Conservation (phyloP, 2,113 vertebrate species). For the Chroicocephalus ridibundus region DNA sequence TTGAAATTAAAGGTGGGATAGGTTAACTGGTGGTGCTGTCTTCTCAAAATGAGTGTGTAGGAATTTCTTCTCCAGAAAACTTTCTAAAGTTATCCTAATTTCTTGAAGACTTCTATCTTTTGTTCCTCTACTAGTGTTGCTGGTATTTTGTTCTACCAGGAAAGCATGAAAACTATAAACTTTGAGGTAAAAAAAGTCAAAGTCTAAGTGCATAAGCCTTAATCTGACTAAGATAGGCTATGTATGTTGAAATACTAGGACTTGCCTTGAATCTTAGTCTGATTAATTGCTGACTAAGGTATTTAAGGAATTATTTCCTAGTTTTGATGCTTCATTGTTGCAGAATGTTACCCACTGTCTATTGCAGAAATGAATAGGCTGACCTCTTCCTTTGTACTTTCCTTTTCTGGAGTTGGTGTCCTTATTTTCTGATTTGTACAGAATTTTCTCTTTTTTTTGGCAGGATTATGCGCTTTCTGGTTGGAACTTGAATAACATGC, state of each 20-base stretch:
- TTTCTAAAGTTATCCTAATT: not conserved
- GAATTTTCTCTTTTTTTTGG: not conserved
- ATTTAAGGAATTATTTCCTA: not conserved
- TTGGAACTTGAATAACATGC: conserved; percentile 99
- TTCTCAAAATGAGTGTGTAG: not conserved
- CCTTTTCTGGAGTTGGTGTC: not conserved
- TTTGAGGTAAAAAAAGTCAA: not conserved
- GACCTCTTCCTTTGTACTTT: not conserved
- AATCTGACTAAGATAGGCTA: not conserved
- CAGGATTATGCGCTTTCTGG: conserved; percentile 96
- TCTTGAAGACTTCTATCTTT: not conserved
- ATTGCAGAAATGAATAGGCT: not conserved
- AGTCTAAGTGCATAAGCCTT: not conserved
- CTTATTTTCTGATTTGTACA: not conserved
- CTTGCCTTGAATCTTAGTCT: not conserved
- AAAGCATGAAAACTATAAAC: not conserved
- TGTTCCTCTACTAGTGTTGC: not conserved
- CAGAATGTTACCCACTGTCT: not conserved
- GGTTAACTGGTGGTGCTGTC: not conserved
- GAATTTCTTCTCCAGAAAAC: not conserved
- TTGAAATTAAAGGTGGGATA: not conserved
- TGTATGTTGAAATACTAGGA: not conserved
- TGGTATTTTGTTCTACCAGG: not conserved
- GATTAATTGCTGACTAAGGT: not conserved
- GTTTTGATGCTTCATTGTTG: not conserved